Evolutionary conservation across 2,113 vertebrate genomes (phyloP).

Genomic region (Ifrita kowaldi): DNA sequence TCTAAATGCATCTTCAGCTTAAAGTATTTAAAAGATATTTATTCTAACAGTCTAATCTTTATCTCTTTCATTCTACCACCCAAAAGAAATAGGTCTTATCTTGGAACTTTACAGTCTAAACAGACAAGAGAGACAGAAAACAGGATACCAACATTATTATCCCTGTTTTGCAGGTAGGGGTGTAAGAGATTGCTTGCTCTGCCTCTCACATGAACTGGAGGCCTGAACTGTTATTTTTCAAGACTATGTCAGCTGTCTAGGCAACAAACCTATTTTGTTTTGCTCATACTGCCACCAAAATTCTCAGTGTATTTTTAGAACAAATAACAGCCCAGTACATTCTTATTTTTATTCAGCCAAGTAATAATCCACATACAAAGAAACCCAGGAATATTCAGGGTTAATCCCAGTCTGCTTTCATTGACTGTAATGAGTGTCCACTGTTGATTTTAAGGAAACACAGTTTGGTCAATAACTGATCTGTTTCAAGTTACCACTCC

Average conservation of each 20-base stretch:
- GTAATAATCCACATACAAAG: not conserved
- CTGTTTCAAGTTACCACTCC: not conserved
- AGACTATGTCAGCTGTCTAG: not conserved
- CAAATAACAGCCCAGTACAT: not conserved
- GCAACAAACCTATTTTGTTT: not conserved
- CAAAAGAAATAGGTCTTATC: not conserved
- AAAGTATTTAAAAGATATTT: not conserved
- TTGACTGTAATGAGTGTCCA: not conserved
- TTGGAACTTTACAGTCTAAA: not conserved
- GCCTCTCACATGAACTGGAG: not conserved
- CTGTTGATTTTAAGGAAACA: not conserved
- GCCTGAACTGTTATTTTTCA: not conserved
- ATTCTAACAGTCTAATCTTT: not conserved
- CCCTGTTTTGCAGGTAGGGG: not conserved
- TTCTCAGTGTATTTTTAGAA: not conserved
- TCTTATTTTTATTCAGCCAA: not conserved
- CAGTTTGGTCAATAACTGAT: not conserved
- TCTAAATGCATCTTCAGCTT: not conserved
- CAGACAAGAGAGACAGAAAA: not conserved
- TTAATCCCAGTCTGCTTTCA: not conserved
- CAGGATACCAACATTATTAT: not conserved
- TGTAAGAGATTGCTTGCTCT: not conserved
- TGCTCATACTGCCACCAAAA: not conserved
- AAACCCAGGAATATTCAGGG: not conserved
- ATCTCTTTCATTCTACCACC: not conserved